Conservation (phyloP, 2,113 vertebrate genomes). For the Rhinolophus sinicus region DNA sequence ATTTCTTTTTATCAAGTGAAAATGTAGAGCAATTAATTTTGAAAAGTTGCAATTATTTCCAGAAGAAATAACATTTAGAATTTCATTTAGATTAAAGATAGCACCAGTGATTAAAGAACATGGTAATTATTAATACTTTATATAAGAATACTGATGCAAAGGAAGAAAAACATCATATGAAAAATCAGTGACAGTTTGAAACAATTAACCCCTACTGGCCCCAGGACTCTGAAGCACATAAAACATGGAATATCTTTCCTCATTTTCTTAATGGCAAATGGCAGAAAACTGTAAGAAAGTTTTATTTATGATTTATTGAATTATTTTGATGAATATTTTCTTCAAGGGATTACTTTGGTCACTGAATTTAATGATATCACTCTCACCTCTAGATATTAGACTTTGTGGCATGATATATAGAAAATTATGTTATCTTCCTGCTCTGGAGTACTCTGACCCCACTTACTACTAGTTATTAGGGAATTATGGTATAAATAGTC, state of each 20-base stretch:
- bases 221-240: neutral
- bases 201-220: neutral
- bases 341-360: neutral
- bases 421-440: neutral
- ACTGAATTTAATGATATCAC: neutral
- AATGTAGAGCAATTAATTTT: conserved; percentile 40
- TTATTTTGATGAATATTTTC: neutral
- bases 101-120: conserved; percentile 31
- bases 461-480: neutral
- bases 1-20: conserved; percentile 49
- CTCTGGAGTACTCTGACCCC: neutral
- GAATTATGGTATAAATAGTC: neutral
- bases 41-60: conserved; percentile 13
- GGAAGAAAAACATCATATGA: neutral
- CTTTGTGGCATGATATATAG: neutral
- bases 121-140: conserved; percentile 25
- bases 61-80: conserved; percentile 42
- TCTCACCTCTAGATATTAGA: neutral
- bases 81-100: conserved; percentile 58
- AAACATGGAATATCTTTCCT: neutral
- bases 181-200: neutral
- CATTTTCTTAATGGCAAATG: neutral
- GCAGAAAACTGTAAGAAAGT: neutral
- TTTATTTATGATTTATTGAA: neutral
- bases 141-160: conserved; percentile 39